Base-by-base conservation (phyloP, 2,888 invertebrate genomes). In the Leptinotarsa peninsularis region DNA sequence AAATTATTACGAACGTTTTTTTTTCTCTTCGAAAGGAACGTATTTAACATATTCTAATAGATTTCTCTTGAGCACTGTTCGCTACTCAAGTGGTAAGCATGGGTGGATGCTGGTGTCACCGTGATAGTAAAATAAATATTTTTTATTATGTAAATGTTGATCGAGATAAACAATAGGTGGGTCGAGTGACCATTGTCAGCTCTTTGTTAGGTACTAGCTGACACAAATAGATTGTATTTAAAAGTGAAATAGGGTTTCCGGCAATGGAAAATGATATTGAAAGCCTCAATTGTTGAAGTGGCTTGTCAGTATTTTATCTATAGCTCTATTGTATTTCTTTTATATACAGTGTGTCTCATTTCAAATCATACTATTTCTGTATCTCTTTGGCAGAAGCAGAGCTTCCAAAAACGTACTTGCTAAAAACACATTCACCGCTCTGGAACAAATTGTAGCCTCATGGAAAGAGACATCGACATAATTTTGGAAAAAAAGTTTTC, bases 81-180 rank as follows among this genome's bases (percentile, higher is more conserved):
- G 63, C 63, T 63, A 63, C 63, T 63, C 18, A 21, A 73, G 73
- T 73, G 73, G 73, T 54, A 74, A 14, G 56, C 67, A 71, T 71
- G 66, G 71, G 70, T 74, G 71, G 74, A 67, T 58, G 74, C 74
- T 49, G 49, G 74, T 74, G 74, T 74, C 74, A 74, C 74, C 27
- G 56, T 50, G 52, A 58, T 71, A 67, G 49, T 74, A 74, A 74
- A 71, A 71, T 74, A 71, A 71, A 74, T 74, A 74, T 70, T 73
- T 75, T 76, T 71, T 76, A 66, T 69, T 76, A 76, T 76, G 76
- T 70, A 72, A 76, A 76, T 76, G 66, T 21, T 54, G 70, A 73
- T 76, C 76, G 72, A 76, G 76, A 76, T 76, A 73, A 73, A 76
- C 69, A 76, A 73, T 66, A 76, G 76, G 76, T 73, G 76, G 66